These are phyloP conservation scores for Lamprologus lemairii DNA, from an alignment of 2,113 vertebrate genomes.

Conservation along the genomic window DNA sequence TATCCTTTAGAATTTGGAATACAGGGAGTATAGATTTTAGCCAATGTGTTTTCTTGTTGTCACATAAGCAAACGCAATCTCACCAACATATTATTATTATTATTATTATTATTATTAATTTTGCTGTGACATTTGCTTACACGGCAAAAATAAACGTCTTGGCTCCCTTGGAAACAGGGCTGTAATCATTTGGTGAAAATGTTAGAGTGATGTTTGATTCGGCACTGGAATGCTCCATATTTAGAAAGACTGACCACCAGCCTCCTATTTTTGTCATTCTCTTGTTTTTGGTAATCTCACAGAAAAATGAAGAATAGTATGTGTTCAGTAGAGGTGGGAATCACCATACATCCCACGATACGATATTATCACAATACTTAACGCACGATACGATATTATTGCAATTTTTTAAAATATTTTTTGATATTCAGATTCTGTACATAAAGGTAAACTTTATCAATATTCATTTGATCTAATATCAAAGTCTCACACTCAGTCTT, in stretches of 20 bases:
- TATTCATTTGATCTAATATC: too few relatives aligned
- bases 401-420: too few relatives aligned
- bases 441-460: too few relatives aligned
- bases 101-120: neutral
- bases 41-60: neutral
- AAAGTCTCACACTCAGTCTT: too few relatives aligned
- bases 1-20: neutral
- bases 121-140: neutral
- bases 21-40: accelerated
- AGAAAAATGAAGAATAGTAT: neutral
- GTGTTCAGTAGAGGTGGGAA: neutral
- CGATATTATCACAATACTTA: too few relatives aligned
- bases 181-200: neutral
- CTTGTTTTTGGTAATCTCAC: neutral
- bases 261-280: neutral
- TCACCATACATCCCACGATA: too few relatives aligned
- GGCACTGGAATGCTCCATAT: neutral
- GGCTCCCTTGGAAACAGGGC: neutral
- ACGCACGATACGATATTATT: too few relatives aligned
- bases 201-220: neutral
- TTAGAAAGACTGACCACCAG: neutral
- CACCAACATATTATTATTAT: neutral
- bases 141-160: accelerated
- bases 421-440: accelerated
- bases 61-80: neutral